These are phyloP conservation scores for Sinocyclocheilus grahami DNA, from an alignment of 2,113 vertebrate genomes.

Conservation along the genomic window DNA sequence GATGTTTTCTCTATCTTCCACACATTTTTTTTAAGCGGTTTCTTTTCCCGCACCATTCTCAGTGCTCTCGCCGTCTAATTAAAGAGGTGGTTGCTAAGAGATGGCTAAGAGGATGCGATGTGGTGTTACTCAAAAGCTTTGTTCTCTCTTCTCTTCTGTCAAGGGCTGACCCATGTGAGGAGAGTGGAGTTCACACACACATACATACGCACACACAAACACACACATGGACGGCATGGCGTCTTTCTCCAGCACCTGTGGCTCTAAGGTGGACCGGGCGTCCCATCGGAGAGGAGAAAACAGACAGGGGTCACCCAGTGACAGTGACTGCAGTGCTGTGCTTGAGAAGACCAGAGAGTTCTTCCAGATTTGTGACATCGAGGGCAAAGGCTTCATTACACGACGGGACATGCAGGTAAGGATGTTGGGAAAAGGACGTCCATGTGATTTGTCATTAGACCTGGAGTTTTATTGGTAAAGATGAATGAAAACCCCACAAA, in stretches of 20 bases:
- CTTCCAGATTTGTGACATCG: slow-evolving; percentile 89
- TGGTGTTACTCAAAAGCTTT: slow-evolving; percentile 63
- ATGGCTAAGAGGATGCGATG: slow-evolving; percentile 69
- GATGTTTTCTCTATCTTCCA: neutral
- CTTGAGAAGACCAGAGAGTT: slow-evolving; percentile 84
- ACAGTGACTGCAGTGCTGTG: slow-evolving; percentile 64
- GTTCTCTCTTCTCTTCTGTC: slow-evolving; percentile 43
- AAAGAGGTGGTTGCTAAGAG: slow-evolving; percentile 79
- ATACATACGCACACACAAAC: neutral
- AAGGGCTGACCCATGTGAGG: slow-evolving; percentile 63
- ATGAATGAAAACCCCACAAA: neutral
- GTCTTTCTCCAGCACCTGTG: slow-evolving; percentile 55
- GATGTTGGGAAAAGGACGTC: neutral
- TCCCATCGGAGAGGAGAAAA: slow-evolving; percentile 28
- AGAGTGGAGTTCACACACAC: slow-evolving; percentile 26
- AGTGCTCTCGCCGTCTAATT: slow-evolving; percentile 69
- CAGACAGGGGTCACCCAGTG: slow-evolving; percentile 32
- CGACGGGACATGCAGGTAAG: slow-evolving; percentile 90
- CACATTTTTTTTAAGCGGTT: slow-evolving; percentile 21
- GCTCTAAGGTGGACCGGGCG: slow-evolving; percentile 39
- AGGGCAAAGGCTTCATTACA: slow-evolving; percentile 88
- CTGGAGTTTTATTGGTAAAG: neutral
- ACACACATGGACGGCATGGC: slow-evolving; percentile 67
- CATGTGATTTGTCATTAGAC: neutral
- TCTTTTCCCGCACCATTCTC: slow-evolving; percentile 56